Evolutionary conservation across 2,113 vertebrate species (phyloP), one percentile per base, ranked within the genome.

Genomic region (Daphoenositta chrysoptera): DNA sequence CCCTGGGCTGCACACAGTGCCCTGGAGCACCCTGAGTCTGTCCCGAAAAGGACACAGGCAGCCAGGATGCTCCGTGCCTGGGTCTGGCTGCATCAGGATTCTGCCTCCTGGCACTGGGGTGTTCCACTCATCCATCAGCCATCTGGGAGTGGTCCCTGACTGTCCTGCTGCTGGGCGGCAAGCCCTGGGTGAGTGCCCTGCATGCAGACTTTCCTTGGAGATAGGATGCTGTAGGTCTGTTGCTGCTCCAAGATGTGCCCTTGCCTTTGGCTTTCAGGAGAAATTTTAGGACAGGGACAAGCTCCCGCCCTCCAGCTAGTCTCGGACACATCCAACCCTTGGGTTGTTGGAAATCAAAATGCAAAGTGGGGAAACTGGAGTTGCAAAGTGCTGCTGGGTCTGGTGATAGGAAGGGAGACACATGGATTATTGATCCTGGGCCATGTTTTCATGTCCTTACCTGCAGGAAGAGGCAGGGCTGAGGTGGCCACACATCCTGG

Each of bases 161-260:
- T 2, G 6, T 76, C 14, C 5, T 10, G 24, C 47, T 82, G 60
- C 83, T 0, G 1, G 35, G 26, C 5, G 24, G 35, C 33, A 54
- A 76, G 80, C 23, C 47, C 13, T 8, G 9, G 42, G 26, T 0
- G 10, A 76, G 10, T 1, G 0, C 2, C 0, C 45, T 81, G n/a
- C 24, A 15, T 48, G 53, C 31, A 57, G 61, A 27, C 16, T n/a
- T 51, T 54, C 68, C 27, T 64, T 45, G 48, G 28, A 60, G 68
- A 42, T 22, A 28, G 30, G 47, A 28, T 40, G 53, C 40, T 31
- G 33, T 42, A 35, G 23, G 44, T 9, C 61, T 88, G 37, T 23
- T 60, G 33, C n/a, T 69, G n/a, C 51, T 87, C 17, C 19, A 81
- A 65, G 63, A 45, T 37, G 22, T 57, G 31, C 15, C 40, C 57